A percentile compares a stretch with the other conserved stretches of the same genome.
Conservation (phyloP, 2,888 invertebrate genomes). For the Mesoligia furuncula region DNA sequence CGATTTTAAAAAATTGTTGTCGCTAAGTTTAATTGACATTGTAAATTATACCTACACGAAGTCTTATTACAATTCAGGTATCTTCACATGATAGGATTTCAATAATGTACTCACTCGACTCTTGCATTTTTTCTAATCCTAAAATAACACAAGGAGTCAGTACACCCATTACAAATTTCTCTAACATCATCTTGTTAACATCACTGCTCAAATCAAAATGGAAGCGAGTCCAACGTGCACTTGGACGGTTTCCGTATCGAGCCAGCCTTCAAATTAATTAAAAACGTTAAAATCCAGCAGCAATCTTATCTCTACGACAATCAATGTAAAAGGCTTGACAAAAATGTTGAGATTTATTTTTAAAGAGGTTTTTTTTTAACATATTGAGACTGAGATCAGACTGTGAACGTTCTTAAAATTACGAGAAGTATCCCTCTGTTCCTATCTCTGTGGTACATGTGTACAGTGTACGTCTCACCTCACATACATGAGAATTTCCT, state of each 20-base stretch:
- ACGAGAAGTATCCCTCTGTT: no score
- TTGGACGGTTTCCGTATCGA: not conserved
- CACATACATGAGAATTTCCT: constrained; percentile 36
- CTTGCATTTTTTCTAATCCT: not conserved
- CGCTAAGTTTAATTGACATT: not conserved
- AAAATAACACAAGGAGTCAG: not conserved
- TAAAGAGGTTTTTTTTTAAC: not conserved
- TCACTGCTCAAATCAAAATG: constrained; percentile 32
- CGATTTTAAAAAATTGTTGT: not conserved
- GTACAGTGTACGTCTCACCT: constrained; percentile 17
- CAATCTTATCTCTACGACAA: not conserved
- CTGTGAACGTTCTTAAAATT: not conserved
- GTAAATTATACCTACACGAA: not conserved
- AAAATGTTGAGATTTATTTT: not conserved
- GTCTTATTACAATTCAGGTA: not conserved
- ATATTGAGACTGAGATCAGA: not conserved
- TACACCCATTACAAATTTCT: not conserved
- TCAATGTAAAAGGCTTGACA: not conserved
- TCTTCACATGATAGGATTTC: not conserved
- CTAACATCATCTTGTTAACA: constrained; percentile 3
- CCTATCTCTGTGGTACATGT: not conserved
- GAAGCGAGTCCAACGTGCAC: not conserved
- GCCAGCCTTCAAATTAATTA: not conserved
- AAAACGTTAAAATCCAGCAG: not conserved
- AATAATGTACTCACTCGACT: not conserved